These are phyloP conservation scores for Grapholita molesta DNA, from an alignment of 1,140 invertebrate genomes.

Conservation along the genomic window DNA sequence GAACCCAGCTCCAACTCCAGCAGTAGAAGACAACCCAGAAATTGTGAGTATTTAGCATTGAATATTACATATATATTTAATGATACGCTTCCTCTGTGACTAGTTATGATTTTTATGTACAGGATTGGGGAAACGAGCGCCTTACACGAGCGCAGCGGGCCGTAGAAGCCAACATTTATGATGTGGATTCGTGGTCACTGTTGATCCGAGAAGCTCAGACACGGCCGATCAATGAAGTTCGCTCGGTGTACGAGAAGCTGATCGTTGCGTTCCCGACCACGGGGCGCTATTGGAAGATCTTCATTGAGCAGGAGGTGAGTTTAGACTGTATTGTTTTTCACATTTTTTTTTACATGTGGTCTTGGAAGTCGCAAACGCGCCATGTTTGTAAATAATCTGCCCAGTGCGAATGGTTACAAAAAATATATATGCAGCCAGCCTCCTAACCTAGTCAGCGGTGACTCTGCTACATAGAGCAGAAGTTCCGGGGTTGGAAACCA, in stretches of 20 bases:
- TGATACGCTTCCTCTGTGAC: background rate
- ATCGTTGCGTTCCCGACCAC: constrained; percentile 96
- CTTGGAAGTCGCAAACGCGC: no score
- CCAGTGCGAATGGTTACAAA: no score
- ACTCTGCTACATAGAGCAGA: no score
- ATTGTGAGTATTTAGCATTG: background rate
- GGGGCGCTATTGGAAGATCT: constrained; percentile 99
- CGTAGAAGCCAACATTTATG: constrained; percentile 91
- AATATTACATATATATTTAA: background rate
- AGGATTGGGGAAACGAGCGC: constrained; percentile 94
- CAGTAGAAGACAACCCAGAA: background rate
- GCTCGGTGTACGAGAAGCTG: constrained; percentile 95
- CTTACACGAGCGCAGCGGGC: constrained; percentile 88
- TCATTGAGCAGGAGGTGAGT: constrained; percentile 98
- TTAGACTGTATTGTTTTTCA: constrained; percentile 14
- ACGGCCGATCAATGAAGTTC: constrained; percentile 93
- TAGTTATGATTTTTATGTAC: constrained; percentile 15
- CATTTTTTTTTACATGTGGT: no score
- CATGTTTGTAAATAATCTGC: no score
- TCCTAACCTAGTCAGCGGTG: no score
- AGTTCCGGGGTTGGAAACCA: no score
- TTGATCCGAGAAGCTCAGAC: constrained; percentile 95
- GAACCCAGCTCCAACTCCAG: background rate
- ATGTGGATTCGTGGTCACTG: constrained; percentile 98
- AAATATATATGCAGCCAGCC: no score